These are phyloP conservation scores for Galbula dea DNA, from an alignment of 2,113 vertebrate species.

Conservation along the genomic window DNA sequence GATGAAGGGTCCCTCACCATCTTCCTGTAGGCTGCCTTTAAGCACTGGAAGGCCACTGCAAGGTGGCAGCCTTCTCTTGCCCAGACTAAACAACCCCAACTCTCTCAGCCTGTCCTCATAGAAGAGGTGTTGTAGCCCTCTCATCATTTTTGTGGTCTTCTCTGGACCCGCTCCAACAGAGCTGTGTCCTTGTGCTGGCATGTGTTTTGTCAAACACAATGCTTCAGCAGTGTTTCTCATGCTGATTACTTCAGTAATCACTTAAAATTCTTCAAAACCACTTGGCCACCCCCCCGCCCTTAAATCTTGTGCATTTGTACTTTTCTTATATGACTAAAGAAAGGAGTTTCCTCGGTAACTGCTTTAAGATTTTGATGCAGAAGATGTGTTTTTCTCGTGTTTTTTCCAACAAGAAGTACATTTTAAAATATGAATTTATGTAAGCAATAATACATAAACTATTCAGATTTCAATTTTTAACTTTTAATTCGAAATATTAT, in stretches of 20 bases:
- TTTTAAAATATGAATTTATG: not conserved
- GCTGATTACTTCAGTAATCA: not conserved
- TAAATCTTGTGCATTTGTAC: not conserved
- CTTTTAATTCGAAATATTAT: not conserved
- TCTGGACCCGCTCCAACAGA: not conserved
- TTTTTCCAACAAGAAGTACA: not conserved
- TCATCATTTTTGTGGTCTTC: not conserved
- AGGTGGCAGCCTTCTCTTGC: not conserved
- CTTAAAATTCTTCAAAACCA: not conserved
- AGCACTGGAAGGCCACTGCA: not conserved
- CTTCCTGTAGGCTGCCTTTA: not conserved
- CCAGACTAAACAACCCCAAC: not conserved
- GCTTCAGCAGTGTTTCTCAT: not conserved
- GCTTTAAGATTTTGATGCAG: not conserved
- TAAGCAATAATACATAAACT: not conserved
- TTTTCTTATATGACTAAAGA: not conserved
- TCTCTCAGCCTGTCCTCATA: not conserved
- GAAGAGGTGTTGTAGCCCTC: not conserved
- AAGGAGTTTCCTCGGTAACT: not conserved
- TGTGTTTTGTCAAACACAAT: accelerated
- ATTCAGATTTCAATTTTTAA: not conserved
- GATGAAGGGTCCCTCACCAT: too few relatives aligned
- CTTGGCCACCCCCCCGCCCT: too few relatives aligned
- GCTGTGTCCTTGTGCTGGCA: not conserved
- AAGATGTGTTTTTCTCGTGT: not conserved